Conservation (phyloP, 2,888 invertebrate species). For the Diarsia brunnea region DNA sequence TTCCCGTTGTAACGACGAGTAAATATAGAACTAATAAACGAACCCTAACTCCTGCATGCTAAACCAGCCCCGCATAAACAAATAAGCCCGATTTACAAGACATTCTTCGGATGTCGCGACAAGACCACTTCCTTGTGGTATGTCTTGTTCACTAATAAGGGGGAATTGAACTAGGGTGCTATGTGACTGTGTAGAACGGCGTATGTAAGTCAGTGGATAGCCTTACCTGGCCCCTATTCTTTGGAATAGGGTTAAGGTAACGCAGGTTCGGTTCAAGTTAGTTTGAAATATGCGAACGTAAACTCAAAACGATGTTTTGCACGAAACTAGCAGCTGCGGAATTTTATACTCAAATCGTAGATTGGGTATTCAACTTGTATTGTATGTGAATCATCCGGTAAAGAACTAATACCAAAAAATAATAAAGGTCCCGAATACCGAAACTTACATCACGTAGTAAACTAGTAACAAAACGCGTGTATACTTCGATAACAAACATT, state of each 20-base stretch:
- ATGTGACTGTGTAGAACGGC: not conserved
- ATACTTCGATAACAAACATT: conserved; percentile 35
- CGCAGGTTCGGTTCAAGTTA: not conserved
- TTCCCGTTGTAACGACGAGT: conserved; percentile 7
- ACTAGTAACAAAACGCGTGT: conserved; percentile 22
- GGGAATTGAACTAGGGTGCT: not conserved
- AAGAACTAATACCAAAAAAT: not conserved
- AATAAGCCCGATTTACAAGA: conserved; percentile 10
- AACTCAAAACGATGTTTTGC: not conserved
- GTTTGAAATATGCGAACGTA: not conserved
- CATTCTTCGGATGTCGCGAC: conserved; percentile 17
- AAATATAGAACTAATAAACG: conserved; percentile 22
- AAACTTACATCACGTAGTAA: not conserved
- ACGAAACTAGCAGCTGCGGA: not conserved
- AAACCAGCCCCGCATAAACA: not conserved
- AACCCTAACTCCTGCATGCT: not conserved
- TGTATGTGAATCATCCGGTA: not conserved
- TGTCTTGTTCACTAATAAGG: not conserved
- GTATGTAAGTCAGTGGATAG: not conserved
- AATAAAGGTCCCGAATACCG: not conserved
- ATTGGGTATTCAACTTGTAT: not conserved
- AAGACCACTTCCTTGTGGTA: conserved; percentile 24
- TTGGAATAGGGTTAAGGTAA: not conserved
- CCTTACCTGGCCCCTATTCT: not conserved
- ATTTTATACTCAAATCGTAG: not conserved